Evolutionary conservation across 1,140 invertebrate genomes (phyloP), one percentile per base, ranked within the genome.

Genomic region (Cheumatopsyche charites): DNA sequence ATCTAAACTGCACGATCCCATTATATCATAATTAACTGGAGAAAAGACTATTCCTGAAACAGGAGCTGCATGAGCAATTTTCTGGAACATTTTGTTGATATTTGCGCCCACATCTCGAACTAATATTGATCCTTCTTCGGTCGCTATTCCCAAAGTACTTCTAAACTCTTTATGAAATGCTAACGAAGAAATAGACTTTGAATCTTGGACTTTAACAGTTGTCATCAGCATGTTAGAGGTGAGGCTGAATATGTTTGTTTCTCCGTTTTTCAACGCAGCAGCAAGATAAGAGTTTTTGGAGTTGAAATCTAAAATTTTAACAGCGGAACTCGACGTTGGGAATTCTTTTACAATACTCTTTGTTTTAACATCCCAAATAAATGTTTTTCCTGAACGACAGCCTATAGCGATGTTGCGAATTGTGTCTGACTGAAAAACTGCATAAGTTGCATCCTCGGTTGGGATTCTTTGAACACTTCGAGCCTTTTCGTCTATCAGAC

Each of bases 291-390:
- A 83, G 62, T 84, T 84, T 73, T 83, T 85, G 7, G 80, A 76
- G 80, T 85, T 85, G 71, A 82, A 84, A 72, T 82, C 83, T n/a
- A 85, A 73, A 69, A 78, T 79, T 26, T 81, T 79, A 1, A 85
- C 82, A 73, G 77, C 71, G 0, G 80, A 81, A 29, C 78, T 69
- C 11, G 80, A 80, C 13, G 76, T 78, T 0, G 82, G 78, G 71
- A 84, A 83, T 73, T 80, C 79, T 76, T 85, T 85, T 4, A 78
- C 80, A 4, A 82, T 77, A 23, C 76, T 78, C 78, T 84, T 84
- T 45, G 79, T 80, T 77, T 83, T 85, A 7, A 82, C 82, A 55
- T 85, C 82, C 83, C 83, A 85, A 49, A 84, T 83, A 73, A 82
- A 77, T 9, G 83, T 80, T 77, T 80, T 81, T 21, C 83, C 83